phyloP scores from a whole-genome alignment of 1,140 invertebrate genomes.

The Zaprionus ghesquierei region DNA sequence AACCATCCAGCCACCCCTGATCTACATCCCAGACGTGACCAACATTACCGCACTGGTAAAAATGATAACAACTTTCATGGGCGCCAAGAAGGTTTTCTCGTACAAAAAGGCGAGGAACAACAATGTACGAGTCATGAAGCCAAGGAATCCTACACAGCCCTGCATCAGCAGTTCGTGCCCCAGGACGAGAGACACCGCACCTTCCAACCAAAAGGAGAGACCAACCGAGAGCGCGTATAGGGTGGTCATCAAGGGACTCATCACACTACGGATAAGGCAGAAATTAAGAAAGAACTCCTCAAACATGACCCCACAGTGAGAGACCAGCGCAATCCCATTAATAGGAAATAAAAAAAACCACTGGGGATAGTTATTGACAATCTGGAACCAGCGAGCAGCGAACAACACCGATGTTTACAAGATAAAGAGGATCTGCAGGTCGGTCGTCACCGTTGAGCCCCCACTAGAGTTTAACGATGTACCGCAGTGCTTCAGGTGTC shows the following conservation, averaged over 20 bases:
- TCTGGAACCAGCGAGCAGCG: not conserved
- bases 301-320: not conserved
- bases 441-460: not conserved
- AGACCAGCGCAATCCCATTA: not conserved
- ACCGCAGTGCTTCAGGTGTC: not conserved
- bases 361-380: not conserved
- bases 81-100: not conserved
- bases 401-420: not conserved
- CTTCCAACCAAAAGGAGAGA: not conserved
- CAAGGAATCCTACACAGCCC: not conserved
- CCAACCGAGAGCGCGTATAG: not conserved
- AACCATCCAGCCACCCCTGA: slow-evolving; percentile 7
- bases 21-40: not conserved
- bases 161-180: not conserved
- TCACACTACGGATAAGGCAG: not conserved
- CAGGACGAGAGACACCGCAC: not conserved
- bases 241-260: not conserved
- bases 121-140: not conserved
- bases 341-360: not conserved
- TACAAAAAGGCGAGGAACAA: not conserved
- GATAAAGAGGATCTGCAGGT: not conserved
- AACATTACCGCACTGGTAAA: not conserved
- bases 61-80: not conserved
- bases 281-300: not conserved
- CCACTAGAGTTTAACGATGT: not conserved